These are phyloP conservation scores for Notothenia rossii DNA, from an alignment of 2,113 vertebrate genomes.

Conservation along the genomic window DNA sequence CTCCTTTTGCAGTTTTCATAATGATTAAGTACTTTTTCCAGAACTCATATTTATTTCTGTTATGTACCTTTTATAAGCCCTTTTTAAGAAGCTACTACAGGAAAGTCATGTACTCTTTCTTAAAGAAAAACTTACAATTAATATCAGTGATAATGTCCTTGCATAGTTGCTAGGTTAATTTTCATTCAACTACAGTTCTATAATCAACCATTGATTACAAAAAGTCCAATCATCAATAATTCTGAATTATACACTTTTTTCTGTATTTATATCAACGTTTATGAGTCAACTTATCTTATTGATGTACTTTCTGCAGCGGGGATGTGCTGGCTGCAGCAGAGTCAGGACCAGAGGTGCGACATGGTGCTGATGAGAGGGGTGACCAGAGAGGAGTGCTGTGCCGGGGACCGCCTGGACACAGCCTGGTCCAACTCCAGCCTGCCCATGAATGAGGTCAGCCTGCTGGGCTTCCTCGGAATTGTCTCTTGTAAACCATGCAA, in stretches of 20 bases:
- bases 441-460: slow-evolving; percentile 94
- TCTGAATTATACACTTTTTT: background rate
- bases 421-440: slow-evolving; percentile 96
- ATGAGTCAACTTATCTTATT: background rate
- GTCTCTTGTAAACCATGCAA: slow-evolving; percentile 95
- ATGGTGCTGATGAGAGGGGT: slow-evolving; percentile 92
- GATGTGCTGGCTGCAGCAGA: slow-evolving; percentile 96
- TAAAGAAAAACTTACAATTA: background rate
- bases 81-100: background rate
- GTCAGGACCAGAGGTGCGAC: slow-evolving; percentile 90
- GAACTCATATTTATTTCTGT: background rate
- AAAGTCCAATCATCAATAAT: background rate
- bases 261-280: background rate
- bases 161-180: background rate
- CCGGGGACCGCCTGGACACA: slow-evolving; percentile 88
- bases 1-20: background rate
- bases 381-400: slow-evolving; percentile 93
- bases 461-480: slow-evolving; percentile 93
- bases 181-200: background rate
- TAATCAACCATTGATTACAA: background rate
- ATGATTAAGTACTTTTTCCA: background rate
- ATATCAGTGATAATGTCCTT: background rate
- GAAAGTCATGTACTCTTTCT: background rate
- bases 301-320: slow-evolving; percentile 84
- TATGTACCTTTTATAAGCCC: background rate